phyloP scores from a whole-genome alignment of 2,113 vertebrate species.

The Murina feae region DNA sequence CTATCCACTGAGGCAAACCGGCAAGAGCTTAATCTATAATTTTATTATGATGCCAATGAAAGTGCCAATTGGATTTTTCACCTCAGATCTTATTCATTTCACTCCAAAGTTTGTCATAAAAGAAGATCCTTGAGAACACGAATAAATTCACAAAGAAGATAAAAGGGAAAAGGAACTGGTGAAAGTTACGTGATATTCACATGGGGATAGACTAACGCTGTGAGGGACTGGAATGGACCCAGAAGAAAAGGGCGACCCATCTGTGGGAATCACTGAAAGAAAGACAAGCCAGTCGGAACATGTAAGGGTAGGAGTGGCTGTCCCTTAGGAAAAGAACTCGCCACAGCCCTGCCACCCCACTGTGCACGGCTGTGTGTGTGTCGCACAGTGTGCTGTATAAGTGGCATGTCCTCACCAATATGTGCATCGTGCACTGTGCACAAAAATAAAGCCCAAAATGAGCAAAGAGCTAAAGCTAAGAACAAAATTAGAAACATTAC shows the following conservation, averaged over 20 bases:
- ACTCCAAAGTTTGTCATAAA: not conserved
- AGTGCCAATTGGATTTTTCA: not conserved
- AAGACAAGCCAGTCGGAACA: not conserved
- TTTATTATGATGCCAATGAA: not conserved
- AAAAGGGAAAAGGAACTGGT: not conserved
- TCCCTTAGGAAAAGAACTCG: not conserved
- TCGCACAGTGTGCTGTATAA: fast-evolving
- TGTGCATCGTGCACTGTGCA: no score
- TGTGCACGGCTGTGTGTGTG: fast-evolving
- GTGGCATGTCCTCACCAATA: not conserved
- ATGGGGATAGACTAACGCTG: not conserved
- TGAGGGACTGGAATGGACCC: not conserved
- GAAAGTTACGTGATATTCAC: not conserved
- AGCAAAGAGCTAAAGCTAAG: not conserved
- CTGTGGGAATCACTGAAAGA: not conserved
- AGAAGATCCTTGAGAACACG: not conserved
- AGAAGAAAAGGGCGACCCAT: not conserved
- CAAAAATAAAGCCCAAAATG: not conserved
- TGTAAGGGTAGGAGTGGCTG: not conserved
- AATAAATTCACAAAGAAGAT: not conserved
- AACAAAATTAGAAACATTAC: not conserved
- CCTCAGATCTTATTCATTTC: not conserved
- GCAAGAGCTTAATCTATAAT: not conserved
- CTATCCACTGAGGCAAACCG: no score
- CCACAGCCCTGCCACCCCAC: no score